A percentile compares a stretch with the other conserved stretches of the same genome.
Conservation (phyloP, 2,113 vertebrate species). For the Stictonetta naevosa region DNA sequence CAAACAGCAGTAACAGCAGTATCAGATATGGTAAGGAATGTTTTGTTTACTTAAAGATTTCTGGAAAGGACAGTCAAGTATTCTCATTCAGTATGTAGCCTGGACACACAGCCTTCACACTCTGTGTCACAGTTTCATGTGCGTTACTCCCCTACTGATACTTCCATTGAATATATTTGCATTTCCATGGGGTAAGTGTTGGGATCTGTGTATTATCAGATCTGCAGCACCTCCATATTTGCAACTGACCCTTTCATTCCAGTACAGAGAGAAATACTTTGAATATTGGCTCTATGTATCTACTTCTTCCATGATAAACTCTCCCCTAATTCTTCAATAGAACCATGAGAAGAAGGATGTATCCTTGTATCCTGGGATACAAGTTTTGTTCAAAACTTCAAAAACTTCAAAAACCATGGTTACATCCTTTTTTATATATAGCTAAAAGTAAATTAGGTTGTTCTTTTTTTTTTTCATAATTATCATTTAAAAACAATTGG, state of each 20-base stretch:
- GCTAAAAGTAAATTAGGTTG: not conserved
- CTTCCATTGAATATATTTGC: not conserved
- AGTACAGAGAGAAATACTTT: not conserved
- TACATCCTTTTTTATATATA: not conserved
- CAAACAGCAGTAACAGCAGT: slow-evolving; percentile 76
- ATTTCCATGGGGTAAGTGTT: not conserved
- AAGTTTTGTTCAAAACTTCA: not conserved
- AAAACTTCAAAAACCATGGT: not conserved
- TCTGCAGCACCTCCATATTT: not conserved
- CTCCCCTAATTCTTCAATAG: not conserved
- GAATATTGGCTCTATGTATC: not conserved
- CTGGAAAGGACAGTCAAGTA: not conserved
- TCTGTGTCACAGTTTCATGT: not conserved
- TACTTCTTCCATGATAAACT: not conserved
- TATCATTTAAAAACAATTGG: not conserved
- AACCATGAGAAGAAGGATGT: not conserved
- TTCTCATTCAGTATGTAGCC: not conserved
- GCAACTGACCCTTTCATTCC: not conserved
- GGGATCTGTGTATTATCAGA: not conserved
- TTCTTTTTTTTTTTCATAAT: not conserved
- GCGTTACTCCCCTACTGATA: not conserved
- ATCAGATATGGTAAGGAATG: slow-evolving; percentile 78
- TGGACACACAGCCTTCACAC: not conserved
- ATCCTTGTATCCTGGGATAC: not conserved
- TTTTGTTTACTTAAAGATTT: not conserved